Evolutionary conservation across 2,888 invertebrate species (phyloP).

Genomic region (Tipula helvola): DNA sequence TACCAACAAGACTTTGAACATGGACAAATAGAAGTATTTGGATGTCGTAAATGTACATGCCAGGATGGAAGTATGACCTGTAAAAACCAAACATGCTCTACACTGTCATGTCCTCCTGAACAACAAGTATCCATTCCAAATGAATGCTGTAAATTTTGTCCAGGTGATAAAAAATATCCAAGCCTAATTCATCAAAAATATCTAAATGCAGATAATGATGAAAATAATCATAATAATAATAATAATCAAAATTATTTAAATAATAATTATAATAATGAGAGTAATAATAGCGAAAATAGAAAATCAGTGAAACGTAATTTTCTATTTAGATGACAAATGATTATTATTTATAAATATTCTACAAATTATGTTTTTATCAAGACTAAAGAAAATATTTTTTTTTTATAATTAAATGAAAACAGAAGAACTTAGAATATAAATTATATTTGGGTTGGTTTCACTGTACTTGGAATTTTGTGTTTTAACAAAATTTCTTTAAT

Average conservation of each 20-base stretch:
- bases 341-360: neutral
- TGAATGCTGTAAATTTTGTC: constrained; percentile 83
- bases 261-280: constrained; percentile 7
- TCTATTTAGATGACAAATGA: constrained; percentile 9
- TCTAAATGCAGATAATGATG: constrained; percentile 9
- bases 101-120: constrained; percentile 59
- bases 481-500: constrained; percentile 18
- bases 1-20: constrained; percentile 63
- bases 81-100: constrained; percentile 60
- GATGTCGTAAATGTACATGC: constrained; percentile 74
- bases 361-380: neutral
- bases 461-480: constrained; percentile 19
- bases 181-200: constrained; percentile 17
- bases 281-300: neutral
- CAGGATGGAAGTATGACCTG: constrained; percentile 72
- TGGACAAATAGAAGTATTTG: constrained; percentile 57
- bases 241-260: constrained; percentile 5
- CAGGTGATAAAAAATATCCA: constrained; percentile 43
- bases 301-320: constrained; percentile 5
- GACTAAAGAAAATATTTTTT: neutral
- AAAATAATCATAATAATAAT: constrained; percentile 5
- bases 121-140: constrained; percentile 72
- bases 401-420: constrained; percentile 9
- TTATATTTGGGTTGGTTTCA: constrained; percentile 13
- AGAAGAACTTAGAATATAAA: constrained; percentile 10